Conservation (phyloP, 2,888 invertebrate species). For the Corbicula japonica region DNA sequence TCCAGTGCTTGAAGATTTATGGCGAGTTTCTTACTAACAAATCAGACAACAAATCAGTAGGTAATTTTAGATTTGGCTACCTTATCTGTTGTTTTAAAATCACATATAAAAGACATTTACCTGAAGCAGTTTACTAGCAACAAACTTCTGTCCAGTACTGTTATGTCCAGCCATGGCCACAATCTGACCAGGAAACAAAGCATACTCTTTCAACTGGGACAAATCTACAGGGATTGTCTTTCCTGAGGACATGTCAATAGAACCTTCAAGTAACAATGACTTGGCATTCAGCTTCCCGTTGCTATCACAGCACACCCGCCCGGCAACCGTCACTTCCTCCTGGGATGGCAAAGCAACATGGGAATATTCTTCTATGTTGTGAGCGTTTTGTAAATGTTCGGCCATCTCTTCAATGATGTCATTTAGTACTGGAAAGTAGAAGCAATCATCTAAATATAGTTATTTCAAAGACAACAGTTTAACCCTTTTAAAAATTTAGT, state of each 20-base stretch:
- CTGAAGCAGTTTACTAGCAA: constrained; percentile 90
- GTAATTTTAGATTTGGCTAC: not conserved
- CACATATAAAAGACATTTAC: constrained; percentile 73
- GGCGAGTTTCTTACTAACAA: not conserved
- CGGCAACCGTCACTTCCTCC: constrained; percentile 89
- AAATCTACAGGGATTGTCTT: constrained; percentile 87
- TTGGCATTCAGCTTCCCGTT: constrained; percentile 91
- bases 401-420: constrained; percentile 86
- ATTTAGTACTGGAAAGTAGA: constrained; percentile 87
- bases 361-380: constrained; percentile 83
- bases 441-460: no score
- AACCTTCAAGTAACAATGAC: constrained; percentile 91
- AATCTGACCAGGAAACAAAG: constrained; percentile 93
- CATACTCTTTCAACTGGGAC: constrained; percentile 88
- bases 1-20: no score
- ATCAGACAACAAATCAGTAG: not conserved
- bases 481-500: no score
- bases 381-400: constrained; percentile 83
- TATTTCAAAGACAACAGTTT: no score
- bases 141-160: constrained; percentile 90
- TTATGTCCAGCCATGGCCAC: constrained; percentile 92
- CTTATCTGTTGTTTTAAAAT: not conserved
- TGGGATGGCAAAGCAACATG: constrained; percentile 85
- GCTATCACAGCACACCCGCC: constrained; percentile 92
- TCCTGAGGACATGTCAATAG: constrained; percentile 85